Conservation (phyloP, 1,140 invertebrate genomes). For the Cherax destructor region DNA sequence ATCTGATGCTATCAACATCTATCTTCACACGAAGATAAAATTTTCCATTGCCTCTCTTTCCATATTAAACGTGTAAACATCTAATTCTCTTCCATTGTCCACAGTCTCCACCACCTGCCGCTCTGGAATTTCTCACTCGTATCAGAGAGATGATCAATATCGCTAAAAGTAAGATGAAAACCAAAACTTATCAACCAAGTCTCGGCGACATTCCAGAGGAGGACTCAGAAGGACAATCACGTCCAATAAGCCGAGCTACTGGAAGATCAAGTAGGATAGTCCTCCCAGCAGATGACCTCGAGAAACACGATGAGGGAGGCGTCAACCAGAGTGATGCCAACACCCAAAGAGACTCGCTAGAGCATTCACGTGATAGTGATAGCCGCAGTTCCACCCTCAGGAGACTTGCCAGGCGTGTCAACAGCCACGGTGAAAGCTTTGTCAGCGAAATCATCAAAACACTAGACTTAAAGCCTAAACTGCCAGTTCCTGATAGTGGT, state of each 20-base stretch:
- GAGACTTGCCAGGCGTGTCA: slow-evolving; percentile 81
- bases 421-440: slow-evolving; percentile 75
- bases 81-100: slow-evolving; percentile 71
- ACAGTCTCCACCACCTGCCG: slow-evolving; percentile 89
- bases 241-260: slow-evolving; percentile 24
- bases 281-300: background rate
- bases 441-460: slow-evolving; percentile 73
- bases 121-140: slow-evolving; percentile 89
- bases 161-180: slow-evolving; percentile 89
- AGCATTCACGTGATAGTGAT: slow-evolving; percentile 77
- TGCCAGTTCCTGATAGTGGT: slow-evolving; percentile 74
- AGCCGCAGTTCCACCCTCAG: slow-evolving; percentile 85
- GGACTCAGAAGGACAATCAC: slow-evolving; percentile 74
- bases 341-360: slow-evolving; percentile 57
- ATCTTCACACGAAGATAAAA: no score
- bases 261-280: background rate
- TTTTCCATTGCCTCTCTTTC: no score
- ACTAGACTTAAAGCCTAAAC: slow-evolving; percentile 70
- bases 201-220: slow-evolving; percentile 89
- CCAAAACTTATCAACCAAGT: slow-evolving; percentile 86
- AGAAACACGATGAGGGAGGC: slow-evolving; percentile 10
- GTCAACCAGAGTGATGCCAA: slow-evolving; percentile 10
- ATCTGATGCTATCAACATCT: no score
- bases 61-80: no score
- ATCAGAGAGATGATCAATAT: slow-evolving; percentile 91